Base-by-base conservation (phyloP, 2,888 invertebrate species). In the Eulithis testata region DNA sequence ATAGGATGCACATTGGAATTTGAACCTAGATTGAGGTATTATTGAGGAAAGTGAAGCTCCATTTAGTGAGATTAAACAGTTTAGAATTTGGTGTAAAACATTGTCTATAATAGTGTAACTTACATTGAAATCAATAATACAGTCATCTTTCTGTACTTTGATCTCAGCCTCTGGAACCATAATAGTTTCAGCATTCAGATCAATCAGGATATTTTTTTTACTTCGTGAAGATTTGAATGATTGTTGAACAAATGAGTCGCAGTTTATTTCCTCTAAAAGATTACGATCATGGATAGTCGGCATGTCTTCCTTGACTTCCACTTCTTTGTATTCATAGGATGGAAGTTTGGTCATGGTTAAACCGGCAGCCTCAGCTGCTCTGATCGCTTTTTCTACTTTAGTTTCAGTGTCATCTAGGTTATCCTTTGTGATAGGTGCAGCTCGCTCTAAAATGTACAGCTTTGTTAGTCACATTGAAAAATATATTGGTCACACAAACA, bases 121-220 rank as follows among this genome's bases (percentile, higher is more conserved):
- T 89, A 96, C 96, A 87, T 94, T 94, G 77, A 95, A 94, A 86
- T 96, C 94, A 76, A 96, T 95, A 71, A 96, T 94, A 58, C 94
- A 94, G 73, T 96, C 95, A 75, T 91, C 94, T 76, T 93, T 94
- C 4, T 84, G 76, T 3, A 80, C 78, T 62, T 93, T 88, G 4
- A 90, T 86, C 57, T 94, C 93, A 0, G 94, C 81, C 65, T 94
- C 92, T 36, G 96, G 95, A 11, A 96, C 89, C 73, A 94, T 95
- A 55, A 96, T 95, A 27, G 96, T 96, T 75, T 96, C 95, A 1
- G 95, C 93, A 73, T 95, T 94, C 60, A 96, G 93, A 79, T 97
- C 96, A 68, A 96, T 96, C 0, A 96, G 95, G 73, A 96, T 96
- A 80, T 95, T 96, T 73, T 95, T 96, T 71, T 96, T 95, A 73